Conservation (phyloP, 2,888 invertebrate species). For the Ashinkailepas kermadecensis region DNA sequence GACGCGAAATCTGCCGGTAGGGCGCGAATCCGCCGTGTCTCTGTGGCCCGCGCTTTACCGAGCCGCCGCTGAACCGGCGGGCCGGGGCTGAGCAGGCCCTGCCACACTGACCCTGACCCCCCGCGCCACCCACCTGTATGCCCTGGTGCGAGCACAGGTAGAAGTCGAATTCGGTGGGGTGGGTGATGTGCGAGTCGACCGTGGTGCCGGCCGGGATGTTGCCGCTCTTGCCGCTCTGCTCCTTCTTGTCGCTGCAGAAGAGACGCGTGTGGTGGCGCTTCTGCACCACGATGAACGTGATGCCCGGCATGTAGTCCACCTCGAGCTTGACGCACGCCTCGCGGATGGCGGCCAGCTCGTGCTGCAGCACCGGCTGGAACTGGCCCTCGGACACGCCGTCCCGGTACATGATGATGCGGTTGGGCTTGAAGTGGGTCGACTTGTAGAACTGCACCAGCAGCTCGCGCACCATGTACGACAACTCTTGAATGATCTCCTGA, state of each 20-base stretch:
- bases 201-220: constrained; percentile 99
- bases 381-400: constrained; percentile 99
- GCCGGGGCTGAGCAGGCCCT: too few species aligned
- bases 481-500: constrained; percentile 90
- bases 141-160: constrained; percentile 98
- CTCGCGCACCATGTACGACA: constrained; percentile 97
- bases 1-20: too few species aligned
- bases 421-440: constrained; percentile 98
- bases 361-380: constrained; percentile 85
- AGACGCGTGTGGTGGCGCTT: constrained; percentile 96
- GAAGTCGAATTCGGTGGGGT: constrained; percentile 99
- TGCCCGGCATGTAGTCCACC: constrained; percentile 94
- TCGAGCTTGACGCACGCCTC: constrained; percentile 97
- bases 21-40: too few species aligned
- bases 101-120: neutral
- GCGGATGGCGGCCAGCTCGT: constrained; percentile 93
- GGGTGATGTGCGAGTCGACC: constrained; percentile 98
- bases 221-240: constrained; percentile 96
- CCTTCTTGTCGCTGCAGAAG: constrained; percentile 98
- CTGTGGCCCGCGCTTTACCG: too few species aligned
- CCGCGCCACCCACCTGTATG: constrained; percentile 61
- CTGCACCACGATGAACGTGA: constrained; percentile 97
- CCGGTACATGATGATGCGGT: constrained; percentile 93
- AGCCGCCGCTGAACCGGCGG: too few species aligned
- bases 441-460: constrained; percentile 98